phyloP scores from a whole-genome alignment of 2,888 invertebrate species.

The Clusia tigrina region DNA sequence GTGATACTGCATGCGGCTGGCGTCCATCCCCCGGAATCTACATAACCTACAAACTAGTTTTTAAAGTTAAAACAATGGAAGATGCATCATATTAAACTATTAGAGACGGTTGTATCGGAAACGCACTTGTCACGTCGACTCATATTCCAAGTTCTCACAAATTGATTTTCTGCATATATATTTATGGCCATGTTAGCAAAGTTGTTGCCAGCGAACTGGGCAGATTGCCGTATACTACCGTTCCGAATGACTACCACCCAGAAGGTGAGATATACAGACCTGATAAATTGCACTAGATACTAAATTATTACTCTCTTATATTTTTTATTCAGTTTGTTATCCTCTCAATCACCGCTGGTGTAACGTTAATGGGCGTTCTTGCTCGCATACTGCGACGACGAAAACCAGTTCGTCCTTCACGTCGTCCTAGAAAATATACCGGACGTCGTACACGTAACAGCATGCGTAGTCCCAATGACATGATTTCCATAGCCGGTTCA shows the following conservation, averaged over 20 bases:
- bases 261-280: conserved; percentile 48
- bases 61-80: too few relatives aligned
- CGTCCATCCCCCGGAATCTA: too few relatives aligned
- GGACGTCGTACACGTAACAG: conserved; percentile 68
- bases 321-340: conserved; percentile 62
- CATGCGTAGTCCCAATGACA: conserved; percentile 76
- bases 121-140: too few relatives aligned
- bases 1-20: too few relatives aligned
- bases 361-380: conserved; percentile 81
- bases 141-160: too few relatives aligned
- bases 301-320: not conserved
- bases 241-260: conserved; percentile 61
- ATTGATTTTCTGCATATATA: too few relatives aligned
- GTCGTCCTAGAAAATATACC: conserved; percentile 68
- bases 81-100: too few relatives aligned
- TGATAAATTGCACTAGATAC: not conserved
- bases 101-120: too few relatives aligned
- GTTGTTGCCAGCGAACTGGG: conserved; percentile 51
- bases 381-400: conserved; percentile 81
- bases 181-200: not conserved
- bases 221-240: conserved; percentile 52
- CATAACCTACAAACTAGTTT: too few relatives aligned
- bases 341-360: conserved; percentile 69
- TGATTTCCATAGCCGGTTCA: conserved; percentile 73
- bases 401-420: conserved; percentile 71